phyloP scores from a whole-genome alignment of 2,888 invertebrate genomes.

The Pristionchus entomophagus region DNA sequence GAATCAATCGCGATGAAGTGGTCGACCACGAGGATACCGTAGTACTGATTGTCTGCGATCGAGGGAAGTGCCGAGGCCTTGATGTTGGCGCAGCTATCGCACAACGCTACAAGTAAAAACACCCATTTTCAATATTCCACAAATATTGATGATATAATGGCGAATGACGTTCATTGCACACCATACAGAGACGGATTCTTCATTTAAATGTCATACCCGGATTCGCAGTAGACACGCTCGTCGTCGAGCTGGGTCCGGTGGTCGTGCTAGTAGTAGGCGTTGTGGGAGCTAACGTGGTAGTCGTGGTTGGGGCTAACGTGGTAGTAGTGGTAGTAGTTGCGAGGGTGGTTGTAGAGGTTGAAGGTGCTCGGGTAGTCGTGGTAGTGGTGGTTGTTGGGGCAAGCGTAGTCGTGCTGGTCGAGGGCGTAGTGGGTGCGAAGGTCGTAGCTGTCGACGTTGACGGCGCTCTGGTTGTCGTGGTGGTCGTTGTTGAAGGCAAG shows the following conservation, averaged over 20 bases:
- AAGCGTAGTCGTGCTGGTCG: neutral
- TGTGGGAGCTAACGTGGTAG: neutral
- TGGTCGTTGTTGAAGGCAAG: neutral
- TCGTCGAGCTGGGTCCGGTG: no score
- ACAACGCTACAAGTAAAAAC: constrained; percentile 46
- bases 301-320: no score
- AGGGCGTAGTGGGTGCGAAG: neutral
- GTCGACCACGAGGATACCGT: constrained; percentile 60
- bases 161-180: no score
- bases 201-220: neutral
- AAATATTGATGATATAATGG: no score
- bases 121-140: no score
- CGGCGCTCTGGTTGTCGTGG: neutral
- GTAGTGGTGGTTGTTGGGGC: neutral
- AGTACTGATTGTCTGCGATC: constrained; percentile 51
- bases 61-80: constrained; percentile 52
- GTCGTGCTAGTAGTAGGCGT: neutral
- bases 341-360: neutral
- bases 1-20: constrained; percentile 52
- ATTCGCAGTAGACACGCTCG: neutral
- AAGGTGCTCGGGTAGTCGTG: neutral
- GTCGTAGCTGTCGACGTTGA: neutral
- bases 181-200: no score
- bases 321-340: no score
- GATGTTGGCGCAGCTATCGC: constrained; percentile 56